Conservation (phyloP, 2,888 invertebrate species). For the Rotaria sp. region DNA sequence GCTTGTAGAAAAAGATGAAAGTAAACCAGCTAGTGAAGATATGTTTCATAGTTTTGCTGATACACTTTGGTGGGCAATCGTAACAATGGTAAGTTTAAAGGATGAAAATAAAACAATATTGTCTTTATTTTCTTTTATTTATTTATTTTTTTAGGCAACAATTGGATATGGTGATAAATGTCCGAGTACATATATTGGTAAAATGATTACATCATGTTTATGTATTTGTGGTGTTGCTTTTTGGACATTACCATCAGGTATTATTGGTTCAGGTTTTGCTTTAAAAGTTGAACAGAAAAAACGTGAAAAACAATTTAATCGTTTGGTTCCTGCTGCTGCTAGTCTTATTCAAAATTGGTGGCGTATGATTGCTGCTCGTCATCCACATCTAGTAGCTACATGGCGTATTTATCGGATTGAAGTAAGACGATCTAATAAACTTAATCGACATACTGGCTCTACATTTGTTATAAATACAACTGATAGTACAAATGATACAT, state of each 20-base stretch:
- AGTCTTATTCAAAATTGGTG: conserved; percentile 40
- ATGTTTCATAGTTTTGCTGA: conserved; percentile 41
- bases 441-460: background rate
- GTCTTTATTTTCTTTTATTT: background rate
- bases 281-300: conserved; percentile 39
- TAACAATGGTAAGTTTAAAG: conserved; percentile 38
- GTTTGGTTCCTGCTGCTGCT: conserved; percentile 39
- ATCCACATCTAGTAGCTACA: background rate
- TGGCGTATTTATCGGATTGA: conserved; percentile 29
- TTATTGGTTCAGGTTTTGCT: conserved; percentile 41
- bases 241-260: conserved; percentile 40
- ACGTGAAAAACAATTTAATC: conserved; percentile 38
- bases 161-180: conserved; percentile 33
- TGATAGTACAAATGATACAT: too few species aligned
- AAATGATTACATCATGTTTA: conserved; percentile 37
- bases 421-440: background rate
- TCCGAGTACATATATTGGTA: conserved; percentile 38
- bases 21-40: conserved; percentile 25
- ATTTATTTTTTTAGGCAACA: background rate
- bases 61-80: conserved; percentile 39
- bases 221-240: conserved; percentile 40
- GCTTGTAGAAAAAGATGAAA: conserved; percentile 32
- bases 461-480: background rate
- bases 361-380: conserved; percentile 34
- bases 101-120: too few species aligned